Conservation (phyloP, 2,797 vertebrate species). For the Phrynocephalus guinanensis region DNA sequence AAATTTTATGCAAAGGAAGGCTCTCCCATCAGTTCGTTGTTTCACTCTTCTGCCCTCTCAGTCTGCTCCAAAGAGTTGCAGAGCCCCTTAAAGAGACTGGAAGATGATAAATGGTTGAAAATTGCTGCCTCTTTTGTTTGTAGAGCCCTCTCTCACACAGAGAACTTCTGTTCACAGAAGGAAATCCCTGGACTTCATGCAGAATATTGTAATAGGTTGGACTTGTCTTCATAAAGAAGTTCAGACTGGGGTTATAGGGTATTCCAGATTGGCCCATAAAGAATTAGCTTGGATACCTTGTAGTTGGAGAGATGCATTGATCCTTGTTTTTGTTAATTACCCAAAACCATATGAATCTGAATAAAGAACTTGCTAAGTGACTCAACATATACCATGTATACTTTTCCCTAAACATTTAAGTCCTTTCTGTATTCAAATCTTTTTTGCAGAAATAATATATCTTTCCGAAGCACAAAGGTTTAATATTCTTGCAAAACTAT, state of each 20-base stretch:
- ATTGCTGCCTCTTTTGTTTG: not conserved
- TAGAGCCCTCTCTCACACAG: not conserved
- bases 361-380: slow-evolving; percentile 64
- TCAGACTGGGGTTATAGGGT: slow-evolving; percentile 28
- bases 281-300: slow-evolving; percentile 45
- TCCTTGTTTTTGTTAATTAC: slow-evolving; percentile 55
- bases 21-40: not conserved
- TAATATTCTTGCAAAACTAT: not conserved
- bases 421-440: slow-evolving; percentile 35
- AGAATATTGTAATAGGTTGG: not conserved
- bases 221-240: slow-evolving; percentile 35
- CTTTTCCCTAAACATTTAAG: slow-evolving; percentile 45
- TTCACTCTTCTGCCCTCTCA: not conserved
- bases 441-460: slow-evolving; percentile 8
- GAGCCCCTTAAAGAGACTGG: not conserved
- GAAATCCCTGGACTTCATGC: not conserved
- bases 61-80: not conserved
- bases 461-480: slow-evolving; percentile 8
- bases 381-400: slow-evolving; percentile 64
- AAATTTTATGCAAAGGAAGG: not conserved
- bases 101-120: not conserved
- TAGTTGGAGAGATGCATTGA: slow-evolving; percentile 38
- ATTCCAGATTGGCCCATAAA: slow-evolving; percentile 52
- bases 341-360: slow-evolving; percentile 61
- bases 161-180: not conserved